Evolutionary conservation across 2,888 invertebrate species (phyloP).

Genomic region (Apamea epomidion): DNA sequence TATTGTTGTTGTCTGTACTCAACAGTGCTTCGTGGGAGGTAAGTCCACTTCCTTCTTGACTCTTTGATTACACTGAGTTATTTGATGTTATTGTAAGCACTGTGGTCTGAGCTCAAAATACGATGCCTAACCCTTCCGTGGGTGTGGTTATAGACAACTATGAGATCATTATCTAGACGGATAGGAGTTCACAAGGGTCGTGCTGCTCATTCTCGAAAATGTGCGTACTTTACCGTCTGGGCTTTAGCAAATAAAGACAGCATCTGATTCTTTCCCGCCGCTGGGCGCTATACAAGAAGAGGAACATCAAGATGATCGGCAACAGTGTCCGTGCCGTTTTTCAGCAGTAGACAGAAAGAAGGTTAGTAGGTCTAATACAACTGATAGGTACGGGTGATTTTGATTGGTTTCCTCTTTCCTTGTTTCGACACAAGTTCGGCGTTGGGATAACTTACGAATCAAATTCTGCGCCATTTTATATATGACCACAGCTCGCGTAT

Average conservation of each 20-base stretch:
- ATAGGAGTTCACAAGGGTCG: neutral
- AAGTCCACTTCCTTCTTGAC: constrained; percentile 37
- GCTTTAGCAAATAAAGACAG: neutral
- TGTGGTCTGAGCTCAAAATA: constrained; percentile 27
- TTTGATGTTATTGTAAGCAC: constrained; percentile 14
- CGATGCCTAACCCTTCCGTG: neutral
- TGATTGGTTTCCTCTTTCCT: neutral
- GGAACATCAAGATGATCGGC: neutral
- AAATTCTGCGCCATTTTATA: too few species aligned
- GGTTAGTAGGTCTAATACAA: neutral
- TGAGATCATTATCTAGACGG: neutral
- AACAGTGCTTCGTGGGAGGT: constrained; percentile 54
- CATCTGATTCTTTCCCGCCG: neutral
- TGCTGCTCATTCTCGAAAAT: neutral
- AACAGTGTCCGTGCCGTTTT: neutral
- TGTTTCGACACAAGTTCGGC: neutral
- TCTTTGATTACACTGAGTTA: constrained; percentile 20
- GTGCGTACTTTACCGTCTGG: neutral
- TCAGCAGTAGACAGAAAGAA: neutral
- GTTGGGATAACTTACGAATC: too few species aligned
- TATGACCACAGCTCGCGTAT: too few species aligned
- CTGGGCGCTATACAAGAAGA: neutral
- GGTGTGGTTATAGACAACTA: neutral
- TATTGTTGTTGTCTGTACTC: constrained; percentile 54
- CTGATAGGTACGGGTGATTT: neutral